Base-by-base conservation (phyloP, 2,888 invertebrate genomes). In the Gymnosoma rotundatum region DNA sequence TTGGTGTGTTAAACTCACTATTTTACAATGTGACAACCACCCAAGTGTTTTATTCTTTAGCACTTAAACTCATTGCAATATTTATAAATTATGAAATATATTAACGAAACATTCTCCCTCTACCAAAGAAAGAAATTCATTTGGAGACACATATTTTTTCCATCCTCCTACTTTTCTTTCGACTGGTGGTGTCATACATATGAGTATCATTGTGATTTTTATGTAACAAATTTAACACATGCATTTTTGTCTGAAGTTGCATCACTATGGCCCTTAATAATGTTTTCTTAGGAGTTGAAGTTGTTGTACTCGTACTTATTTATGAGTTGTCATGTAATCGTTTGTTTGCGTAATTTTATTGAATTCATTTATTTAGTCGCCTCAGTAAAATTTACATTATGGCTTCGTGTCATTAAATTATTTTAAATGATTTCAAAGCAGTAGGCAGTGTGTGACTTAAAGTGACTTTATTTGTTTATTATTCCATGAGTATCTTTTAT, bases 301-400 rank as follows among this genome's bases (percentile, higher is more conserved):
- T 16, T 50, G 18, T 38, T 58, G n/a, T 45, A 36, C 6, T 25
- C 14, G 25, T 60, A 20, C 72, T 72, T 66, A 20, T 76, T 72
- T 66, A 67, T 67, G 67, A 38, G 78, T 38, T 78, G 75, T 75
- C 78, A 60, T 83, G 70, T 79, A 72, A 69, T 83, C 64, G 72
- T 79, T 83, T 83, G 83, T 83, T 83, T 74, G 63, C 75, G 72
- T 72, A 79, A 83, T 75, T 83, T 83, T 83, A 83, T 79, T 70
- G 38, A 66, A 45, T 70, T 70, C 60, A 81, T 78, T 83, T 67
- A 78, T 54, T 61, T 14, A 69, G 63, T 25, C 78, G 64, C 73
- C 63, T 54, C 42, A 67, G 36, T 42, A 54, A 25, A 70, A 52
- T 66, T 75, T 75, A 69, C 50, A 67, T 38, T 16, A 52, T 18